Base-by-base conservation (phyloP, 2,797 vertebrate species). In the Notolabrus celidotus region DNA sequence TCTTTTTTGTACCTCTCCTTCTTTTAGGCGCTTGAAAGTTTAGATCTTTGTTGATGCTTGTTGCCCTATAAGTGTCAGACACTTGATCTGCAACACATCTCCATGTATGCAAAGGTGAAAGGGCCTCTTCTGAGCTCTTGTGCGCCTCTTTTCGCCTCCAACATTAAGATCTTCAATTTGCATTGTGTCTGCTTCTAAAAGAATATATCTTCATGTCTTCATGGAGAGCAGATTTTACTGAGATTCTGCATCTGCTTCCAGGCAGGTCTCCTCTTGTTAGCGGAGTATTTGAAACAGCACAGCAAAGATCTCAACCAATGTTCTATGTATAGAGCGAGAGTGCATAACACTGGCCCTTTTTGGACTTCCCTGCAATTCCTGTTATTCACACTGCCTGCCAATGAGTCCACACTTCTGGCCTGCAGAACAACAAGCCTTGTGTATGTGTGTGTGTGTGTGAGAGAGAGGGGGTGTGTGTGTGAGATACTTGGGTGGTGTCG, bases 291-390 rank as follows among this genome's bases (percentile, higher is more conserved):
- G 68, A 51, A 68, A 33, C 42, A n/a, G 55, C 62, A 33, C 33
- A 58, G 67, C 6, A 41, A 52, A 63, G 75, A 45, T 64, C 71
- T 72, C 33, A 0, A 15, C 53, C 58, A 8, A 36, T 56, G 72
- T 27, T 72, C 77, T 88, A 83, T 86, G 54, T 83, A 72, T 83
- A 81, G 74, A 61, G 55, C 9, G 41, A 43, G 70, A 50, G 79
- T 60, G 67, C 53, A 61, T 66, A 52, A 67, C 54, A 7, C 57
- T 2, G 22, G 50, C 70, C 71, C 57, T 69, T 60, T 80, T 61
- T 79, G 39, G 84, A 75, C 64, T 78, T 80, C 81, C 55, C 70
- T 69, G 58, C 71, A 58, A 80, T 83, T 81, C 71, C 74, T 73
- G 65, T 65, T 79, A 82, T 85, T 76, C 73, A 45, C 52, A 17